These are phyloP conservation scores for Lutjanus erythropterus DNA, from an alignment of 2,113 vertebrate genomes.

Conservation along the genomic window DNA sequence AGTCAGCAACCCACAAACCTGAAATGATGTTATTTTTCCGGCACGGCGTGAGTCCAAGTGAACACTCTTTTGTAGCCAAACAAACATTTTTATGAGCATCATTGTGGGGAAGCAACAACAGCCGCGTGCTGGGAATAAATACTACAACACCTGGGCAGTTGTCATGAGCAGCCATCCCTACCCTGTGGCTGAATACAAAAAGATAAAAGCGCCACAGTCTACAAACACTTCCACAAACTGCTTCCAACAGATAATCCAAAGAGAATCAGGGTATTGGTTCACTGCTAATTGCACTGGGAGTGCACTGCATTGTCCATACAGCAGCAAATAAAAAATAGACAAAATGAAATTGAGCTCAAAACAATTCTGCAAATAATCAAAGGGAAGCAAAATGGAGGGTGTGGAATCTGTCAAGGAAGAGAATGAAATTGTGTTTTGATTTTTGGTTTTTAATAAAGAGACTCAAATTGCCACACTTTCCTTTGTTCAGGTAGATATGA, in stretches of 20 bases:
- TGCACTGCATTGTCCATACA: background rate
- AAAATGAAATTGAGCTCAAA: background rate
- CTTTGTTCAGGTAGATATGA: background rate
- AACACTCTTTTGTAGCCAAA: constrained; percentile 6
- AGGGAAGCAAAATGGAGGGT: background rate
- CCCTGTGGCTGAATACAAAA: background rate
- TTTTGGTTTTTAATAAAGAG: background rate
- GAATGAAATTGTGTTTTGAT: background rate
- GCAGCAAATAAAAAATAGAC: background rate
- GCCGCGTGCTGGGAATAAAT: constrained; percentile 3
- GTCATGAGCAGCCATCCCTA: background rate
- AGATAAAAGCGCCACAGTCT: background rate
- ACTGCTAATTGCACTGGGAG: no score
- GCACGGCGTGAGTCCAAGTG: background rate
- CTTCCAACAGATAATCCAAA: background rate
- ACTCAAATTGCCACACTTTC: background rate
- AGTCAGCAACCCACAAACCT: background rate
- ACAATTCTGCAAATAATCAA: background rate
- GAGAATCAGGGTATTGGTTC: background rate
- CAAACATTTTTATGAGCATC: constrained; percentile 17
- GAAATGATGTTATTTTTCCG: background rate
- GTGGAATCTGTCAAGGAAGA: background rate
- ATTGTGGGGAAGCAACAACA: background rate
- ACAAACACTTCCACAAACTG: background rate
- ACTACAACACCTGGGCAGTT: constrained; percentile 3